Conservation (phyloP, 2,888 invertebrate genomes). For the Sphecodes monilicornis region DNA sequence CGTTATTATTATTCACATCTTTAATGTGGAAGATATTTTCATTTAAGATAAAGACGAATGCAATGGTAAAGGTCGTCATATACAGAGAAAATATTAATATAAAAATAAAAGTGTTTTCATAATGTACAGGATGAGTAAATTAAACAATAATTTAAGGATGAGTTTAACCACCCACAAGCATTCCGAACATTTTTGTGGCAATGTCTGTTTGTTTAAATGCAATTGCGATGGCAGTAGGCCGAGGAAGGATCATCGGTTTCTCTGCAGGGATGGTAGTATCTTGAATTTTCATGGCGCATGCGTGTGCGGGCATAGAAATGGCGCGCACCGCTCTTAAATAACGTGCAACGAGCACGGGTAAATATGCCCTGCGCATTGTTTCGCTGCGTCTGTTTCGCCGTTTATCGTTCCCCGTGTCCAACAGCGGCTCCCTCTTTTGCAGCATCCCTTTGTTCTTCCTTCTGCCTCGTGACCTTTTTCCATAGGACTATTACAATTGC, state of each 20-base stretch:
- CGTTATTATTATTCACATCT: background rate
- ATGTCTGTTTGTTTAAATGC: conserved; percentile 24
- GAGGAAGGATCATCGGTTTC: conserved; percentile 32
- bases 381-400: conserved; percentile 30
- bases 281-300: conserved; percentile 46
- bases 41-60: background rate
- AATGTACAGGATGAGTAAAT: no score
- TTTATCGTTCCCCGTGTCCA: conserved; percentile 53
- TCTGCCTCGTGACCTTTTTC: conserved; percentile 37
- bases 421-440: conserved; percentile 29
- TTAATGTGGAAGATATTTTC: background rate
- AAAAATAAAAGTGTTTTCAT: no score
- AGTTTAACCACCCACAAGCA: no score
- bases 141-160: no score
- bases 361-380: conserved; percentile 53
- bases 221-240: conserved; percentile 17
- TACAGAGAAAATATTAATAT: background rate
- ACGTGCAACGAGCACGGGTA: conserved; percentile 43
- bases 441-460: conserved; percentile 36
- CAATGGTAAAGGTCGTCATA: background rate
- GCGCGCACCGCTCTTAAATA: conserved; percentile 50
- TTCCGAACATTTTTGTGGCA: background rate
- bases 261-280: conserved; percentile 42
- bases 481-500: conserved; percentile 29
- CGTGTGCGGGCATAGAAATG: conserved; percentile 60